Percentiles rank a stretch among this genome's conserved stretches.
These are phyloP conservation scores for Dunckerocampus dactyliophorus DNA, from an alignment of 2,113 vertebrate species.

Conservation along the genomic window DNA sequence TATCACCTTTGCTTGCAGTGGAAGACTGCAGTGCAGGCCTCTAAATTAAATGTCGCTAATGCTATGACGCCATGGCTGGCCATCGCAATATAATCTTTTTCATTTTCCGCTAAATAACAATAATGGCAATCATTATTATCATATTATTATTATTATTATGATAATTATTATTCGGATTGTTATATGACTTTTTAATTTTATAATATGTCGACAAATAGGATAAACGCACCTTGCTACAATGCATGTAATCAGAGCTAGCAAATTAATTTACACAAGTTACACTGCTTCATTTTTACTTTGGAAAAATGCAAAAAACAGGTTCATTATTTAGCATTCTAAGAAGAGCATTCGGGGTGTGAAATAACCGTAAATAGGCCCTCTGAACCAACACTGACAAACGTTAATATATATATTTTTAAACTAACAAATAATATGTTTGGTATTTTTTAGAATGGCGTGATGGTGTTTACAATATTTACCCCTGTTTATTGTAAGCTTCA, in stretches of 20 bases:
- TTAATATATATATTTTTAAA: not conserved
- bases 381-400: not conserved
- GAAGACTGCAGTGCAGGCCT: constrained; percentile 34
- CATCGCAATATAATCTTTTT: not conserved
- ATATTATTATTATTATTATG: too few relatives aligned
- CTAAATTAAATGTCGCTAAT: constrained; percentile 37
- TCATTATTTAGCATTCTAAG: not conserved
- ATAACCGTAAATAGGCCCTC: not conserved
- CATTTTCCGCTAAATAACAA: not conserved
- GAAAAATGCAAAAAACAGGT: not conserved
- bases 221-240: not conserved
- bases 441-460: not conserved
- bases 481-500: not conserved
- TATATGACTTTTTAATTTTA: too few relatives aligned
- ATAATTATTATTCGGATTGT: too few relatives aligned
- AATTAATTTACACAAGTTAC: not conserved
- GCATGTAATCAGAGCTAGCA: not conserved
- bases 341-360: not conserved
- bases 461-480: not conserved
- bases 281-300: not conserved
- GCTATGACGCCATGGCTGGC: constrained; percentile 44
- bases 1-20: constrained; percentile 42
- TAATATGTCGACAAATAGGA: too few relatives aligned
- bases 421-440: not conserved
- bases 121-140: not conserved